A percentile compares a stretch with the other conserved stretches of the same genome.
Evolutionary conservation across 1,140 invertebrate genomes (phyloP).

Genomic region (Yoshiicerus persimilis): DNA sequence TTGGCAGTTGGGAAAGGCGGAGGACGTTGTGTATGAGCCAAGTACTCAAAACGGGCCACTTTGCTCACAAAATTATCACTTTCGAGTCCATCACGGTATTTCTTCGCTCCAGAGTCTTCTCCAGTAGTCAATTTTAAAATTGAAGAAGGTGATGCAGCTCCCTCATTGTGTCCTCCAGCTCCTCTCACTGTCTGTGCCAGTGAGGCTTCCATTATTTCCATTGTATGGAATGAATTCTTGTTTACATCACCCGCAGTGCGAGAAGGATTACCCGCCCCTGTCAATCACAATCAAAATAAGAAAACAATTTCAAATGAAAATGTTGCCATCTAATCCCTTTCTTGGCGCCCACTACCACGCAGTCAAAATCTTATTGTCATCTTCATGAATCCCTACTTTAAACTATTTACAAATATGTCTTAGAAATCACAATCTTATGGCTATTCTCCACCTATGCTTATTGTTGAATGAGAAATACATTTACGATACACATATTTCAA

Average conservation of each 20-base stretch:
- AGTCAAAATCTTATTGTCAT: conserved; percentile 30
- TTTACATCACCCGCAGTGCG: conserved; percentile 45
- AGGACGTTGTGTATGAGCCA: conserved; percentile 47
- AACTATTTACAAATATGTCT: background rate
- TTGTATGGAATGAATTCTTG: conserved; percentile 39
- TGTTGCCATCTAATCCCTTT: conserved; percentile 36
- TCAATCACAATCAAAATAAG: conserved; percentile 40
- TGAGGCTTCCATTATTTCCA: conserved; percentile 12
- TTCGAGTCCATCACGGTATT: conserved; percentile 48
- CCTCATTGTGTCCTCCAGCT: background rate
- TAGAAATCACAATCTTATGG: background rate
- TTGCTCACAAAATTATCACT: conserved; percentile 53
- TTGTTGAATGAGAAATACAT: no score
- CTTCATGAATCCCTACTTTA: background rate
- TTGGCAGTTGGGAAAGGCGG: conserved; percentile 25
- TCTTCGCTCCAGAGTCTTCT: background rate
- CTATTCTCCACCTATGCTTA: background rate
- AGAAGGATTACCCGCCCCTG: conserved; percentile 43
- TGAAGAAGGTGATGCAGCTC: background rate
- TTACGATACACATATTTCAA: no score
- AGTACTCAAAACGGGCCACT: conserved; percentile 52
- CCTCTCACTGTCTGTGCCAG: background rate
- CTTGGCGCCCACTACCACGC: conserved; percentile 36
- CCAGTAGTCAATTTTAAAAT: background rate
- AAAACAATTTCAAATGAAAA: conserved; percentile 25